phyloP scores from a whole-genome alignment of 2,888 invertebrate species.

The Boloria selene region DNA sequence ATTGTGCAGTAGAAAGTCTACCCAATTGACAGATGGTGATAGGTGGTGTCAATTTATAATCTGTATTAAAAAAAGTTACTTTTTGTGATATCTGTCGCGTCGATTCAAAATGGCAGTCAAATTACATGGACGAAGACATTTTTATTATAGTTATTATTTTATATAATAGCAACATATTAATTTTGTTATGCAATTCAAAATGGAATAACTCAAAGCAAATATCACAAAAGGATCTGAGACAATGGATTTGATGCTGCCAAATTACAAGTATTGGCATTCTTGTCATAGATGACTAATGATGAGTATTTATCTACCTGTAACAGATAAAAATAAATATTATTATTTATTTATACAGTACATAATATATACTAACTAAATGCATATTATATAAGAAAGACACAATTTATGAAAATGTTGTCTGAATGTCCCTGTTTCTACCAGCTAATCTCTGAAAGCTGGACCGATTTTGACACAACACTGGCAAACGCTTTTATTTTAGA shows the following conservation, averaged over 20 bases:
- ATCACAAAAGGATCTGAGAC: slow-evolving; percentile 43
- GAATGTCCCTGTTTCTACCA: too few species aligned
- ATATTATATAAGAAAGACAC: too few species aligned
- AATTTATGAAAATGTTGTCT: too few species aligned
- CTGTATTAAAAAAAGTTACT: slow-evolving; percentile 13
- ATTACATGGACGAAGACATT: slow-evolving; percentile 15
- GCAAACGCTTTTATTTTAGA: too few species aligned
- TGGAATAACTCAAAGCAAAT: slow-evolving; percentile 22
- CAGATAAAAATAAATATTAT: slow-evolving; percentile 34
- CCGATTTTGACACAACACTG: too few species aligned
- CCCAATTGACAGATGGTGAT: slow-evolving; percentile 28
- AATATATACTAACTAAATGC: too few species aligned
- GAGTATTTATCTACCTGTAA: slow-evolving; percentile 62
- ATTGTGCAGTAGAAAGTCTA: slow-evolving; percentile 37
- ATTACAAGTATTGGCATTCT: slow-evolving; percentile 54
- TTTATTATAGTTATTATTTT: neutral
- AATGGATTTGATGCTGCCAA: slow-evolving; percentile 52
- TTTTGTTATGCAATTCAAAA: slow-evolving; percentile 15
- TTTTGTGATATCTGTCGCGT: slow-evolving; percentile 29
- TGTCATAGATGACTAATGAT: slow-evolving; percentile 38
- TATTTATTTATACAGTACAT: neutral
- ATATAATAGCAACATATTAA: slow-evolving; percentile 1
- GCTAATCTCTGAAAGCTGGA: too few species aligned
- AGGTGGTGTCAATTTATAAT: slow-evolving; percentile 12
- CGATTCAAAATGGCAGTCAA: slow-evolving; percentile 32